phyloP scores from a whole-genome alignment of 2,888 invertebrate species.

The Carpatolechia fugitivella region DNA sequence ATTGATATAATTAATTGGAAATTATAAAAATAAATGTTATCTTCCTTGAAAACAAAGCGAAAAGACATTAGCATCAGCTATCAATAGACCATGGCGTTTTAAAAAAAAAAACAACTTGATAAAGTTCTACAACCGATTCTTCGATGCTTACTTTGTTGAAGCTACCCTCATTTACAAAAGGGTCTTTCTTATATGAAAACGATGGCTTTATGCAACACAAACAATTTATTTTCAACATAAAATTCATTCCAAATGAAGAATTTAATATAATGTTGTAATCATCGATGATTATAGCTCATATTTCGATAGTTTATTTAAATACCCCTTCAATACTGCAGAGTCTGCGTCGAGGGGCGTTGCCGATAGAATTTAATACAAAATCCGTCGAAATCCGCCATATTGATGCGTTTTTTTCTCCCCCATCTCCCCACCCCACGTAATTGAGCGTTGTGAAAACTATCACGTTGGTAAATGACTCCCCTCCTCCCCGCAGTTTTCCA shows the following conservation, averaged over 20 bases:
- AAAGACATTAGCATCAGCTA: no score
- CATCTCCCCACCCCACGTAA: conserved; percentile 62
- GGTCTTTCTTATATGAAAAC: not conserved
- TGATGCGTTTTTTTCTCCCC: conserved; percentile 63
- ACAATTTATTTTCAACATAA: not conserved
- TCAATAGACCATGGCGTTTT: no score
- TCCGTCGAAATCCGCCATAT: conserved; percentile 67
- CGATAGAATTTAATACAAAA: conserved; percentile 74
- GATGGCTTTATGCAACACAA: conserved; percentile 25
- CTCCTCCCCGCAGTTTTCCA: conserved; percentile 55
- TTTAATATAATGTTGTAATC: conserved; percentile 5
- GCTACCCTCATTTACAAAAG: not conserved
- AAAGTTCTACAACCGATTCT: no score
- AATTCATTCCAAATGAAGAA: not conserved
- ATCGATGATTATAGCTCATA: not conserved
- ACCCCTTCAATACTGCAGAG: conserved; percentile 46
- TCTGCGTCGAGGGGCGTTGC: conserved; percentile 43
- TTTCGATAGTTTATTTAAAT: conserved; percentile 37
- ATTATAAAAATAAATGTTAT: no score
- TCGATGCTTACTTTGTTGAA: no score
- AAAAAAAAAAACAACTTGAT: no score
- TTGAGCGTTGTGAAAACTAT: conserved; percentile 78
- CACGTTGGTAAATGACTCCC: conserved; percentile 70
- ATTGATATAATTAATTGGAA: no score
- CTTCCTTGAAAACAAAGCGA: no score